phyloP scores from a whole-genome alignment of 2,113 vertebrate genomes.

The Grus americana region DNA sequence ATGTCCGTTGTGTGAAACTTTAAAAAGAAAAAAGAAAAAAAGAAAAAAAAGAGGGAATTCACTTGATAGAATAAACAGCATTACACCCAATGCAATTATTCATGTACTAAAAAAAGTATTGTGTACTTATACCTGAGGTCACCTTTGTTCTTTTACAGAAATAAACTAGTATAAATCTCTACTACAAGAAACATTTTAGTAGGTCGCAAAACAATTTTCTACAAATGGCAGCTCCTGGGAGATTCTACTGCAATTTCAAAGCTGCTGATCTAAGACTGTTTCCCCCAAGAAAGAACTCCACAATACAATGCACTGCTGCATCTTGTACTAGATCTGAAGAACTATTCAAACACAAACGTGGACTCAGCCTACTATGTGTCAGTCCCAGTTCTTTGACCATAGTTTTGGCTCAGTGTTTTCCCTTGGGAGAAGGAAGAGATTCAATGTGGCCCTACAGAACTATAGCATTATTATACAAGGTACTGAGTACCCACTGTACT shows the following conservation, averaged over 20 bases:
- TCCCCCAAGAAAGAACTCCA: neutral
- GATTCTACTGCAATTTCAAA: neutral
- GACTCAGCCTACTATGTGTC: neutral
- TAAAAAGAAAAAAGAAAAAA: neutral
- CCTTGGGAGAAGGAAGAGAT: neutral
- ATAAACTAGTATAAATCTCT: neutral
- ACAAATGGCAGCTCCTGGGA: neutral
- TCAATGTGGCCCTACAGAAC: neutral
- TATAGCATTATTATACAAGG: neutral
- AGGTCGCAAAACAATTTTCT: neutral
- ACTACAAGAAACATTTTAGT: neutral
- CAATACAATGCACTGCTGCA: neutral
- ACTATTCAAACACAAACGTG: neutral
- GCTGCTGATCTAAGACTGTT: neutral
- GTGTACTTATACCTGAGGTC: neutral
- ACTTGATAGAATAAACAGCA: neutral
- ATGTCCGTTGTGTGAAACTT: slow-evolving; percentile 90
- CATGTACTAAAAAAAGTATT: neutral
- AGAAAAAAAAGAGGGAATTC: neutral
- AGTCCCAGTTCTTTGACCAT: neutral
- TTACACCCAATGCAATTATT: neutral
- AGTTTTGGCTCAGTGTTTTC: neutral
- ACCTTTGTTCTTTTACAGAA: neutral
- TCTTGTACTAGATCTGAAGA: neutral
- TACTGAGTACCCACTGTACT: neutral